These are phyloP conservation scores for Sclerurus mexicanus DNA, from an alignment of 2,113 vertebrate genomes.

Conservation along the genomic window DNA sequence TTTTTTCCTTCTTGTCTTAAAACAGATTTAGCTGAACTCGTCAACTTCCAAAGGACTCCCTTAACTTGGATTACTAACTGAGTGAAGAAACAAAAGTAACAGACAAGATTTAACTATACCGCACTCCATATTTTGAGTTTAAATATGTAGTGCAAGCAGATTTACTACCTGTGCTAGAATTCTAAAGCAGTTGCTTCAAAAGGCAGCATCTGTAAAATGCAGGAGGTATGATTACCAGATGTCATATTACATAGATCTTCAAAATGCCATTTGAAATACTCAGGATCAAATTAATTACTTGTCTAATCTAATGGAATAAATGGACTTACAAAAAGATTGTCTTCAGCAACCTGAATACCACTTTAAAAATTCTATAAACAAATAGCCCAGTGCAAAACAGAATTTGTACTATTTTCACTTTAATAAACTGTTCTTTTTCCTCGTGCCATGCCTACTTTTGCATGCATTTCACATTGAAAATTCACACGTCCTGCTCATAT, in stretches of 20 bases:
- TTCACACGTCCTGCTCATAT: neutral
- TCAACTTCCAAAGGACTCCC: neutral
- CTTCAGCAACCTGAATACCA: neutral
- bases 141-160: neutral
- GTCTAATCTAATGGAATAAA: neutral
- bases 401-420: neutral
- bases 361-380: neutral
- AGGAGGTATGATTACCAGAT: neutral
- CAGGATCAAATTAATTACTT: neutral
- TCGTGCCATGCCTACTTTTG: neutral
- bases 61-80: neutral
- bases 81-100: neutral
- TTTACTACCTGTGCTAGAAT: neutral
- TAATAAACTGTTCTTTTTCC: neutral
- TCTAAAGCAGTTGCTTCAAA: neutral
- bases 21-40: neutral
- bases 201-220: neutral
- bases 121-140: neutral
- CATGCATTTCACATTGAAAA: neutral
- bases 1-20: neutral
- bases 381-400: neutral
- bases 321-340: neutral
- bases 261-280: neutral
- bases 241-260: neutral
- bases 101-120: neutral